phyloP scores from a whole-genome alignment of 2,888 invertebrate species.

The Sesia apiformis region DNA sequence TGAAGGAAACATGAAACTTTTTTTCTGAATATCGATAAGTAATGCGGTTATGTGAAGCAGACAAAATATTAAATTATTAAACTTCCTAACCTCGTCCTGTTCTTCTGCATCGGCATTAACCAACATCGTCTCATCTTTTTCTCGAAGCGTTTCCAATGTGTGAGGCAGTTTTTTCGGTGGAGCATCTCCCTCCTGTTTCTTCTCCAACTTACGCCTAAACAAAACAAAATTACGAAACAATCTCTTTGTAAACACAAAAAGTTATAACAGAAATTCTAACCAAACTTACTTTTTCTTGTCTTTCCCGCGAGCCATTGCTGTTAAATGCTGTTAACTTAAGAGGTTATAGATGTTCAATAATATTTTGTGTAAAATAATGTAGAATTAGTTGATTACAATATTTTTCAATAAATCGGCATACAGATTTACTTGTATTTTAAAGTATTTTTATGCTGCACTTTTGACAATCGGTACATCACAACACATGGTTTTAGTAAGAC shows the following conservation, averaged over 20 bases:
- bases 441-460: no score
- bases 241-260: constrained; percentile 1
- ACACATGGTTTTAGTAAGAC: no score
- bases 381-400: no score
- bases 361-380: no score
- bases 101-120: constrained; percentile 84
- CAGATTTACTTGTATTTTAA: no score
- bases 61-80: no score
- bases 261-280: constrained; percentile 4
- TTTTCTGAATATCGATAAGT: no score
- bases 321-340: constrained; percentile 17
- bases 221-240: background rate
- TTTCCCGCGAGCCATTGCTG: constrained; percentile 60
- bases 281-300: constrained; percentile 65
- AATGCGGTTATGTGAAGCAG: no score
- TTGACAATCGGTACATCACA: no score
- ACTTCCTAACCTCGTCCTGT: constrained; percentile 77
- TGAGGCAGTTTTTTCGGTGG: constrained; percentile 79
- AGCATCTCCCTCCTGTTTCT: constrained; percentile 65
- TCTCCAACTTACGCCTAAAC: constrained; percentile 60
- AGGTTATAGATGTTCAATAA: no score
- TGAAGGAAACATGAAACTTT: no score
- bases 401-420: no score
- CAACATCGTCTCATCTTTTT: constrained; percentile 92
- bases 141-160: constrained; percentile 94